A percentile compares a stretch with the other conserved stretches of the same genome.
Evolutionary conservation across 2,888 invertebrate genomes (phyloP).

Genomic region (Sinohyriopsis cumingii): DNA sequence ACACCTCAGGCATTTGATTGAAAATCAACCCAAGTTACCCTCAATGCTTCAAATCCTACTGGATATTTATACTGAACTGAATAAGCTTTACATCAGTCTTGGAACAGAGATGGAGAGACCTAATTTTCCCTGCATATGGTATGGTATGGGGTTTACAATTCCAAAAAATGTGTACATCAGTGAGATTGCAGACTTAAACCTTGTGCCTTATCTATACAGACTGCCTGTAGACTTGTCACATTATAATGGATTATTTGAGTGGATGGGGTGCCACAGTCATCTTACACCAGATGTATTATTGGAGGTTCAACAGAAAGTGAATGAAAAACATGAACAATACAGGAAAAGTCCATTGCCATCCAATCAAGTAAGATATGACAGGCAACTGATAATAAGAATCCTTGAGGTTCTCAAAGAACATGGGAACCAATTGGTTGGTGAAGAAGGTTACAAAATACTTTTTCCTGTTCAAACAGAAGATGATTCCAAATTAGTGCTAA

Average conservation of each 20-base stretch:
- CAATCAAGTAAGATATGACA: background rate
- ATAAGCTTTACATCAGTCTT: too few relatives aligned
- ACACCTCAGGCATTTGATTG: conserved; percentile 5
- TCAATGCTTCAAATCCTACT: conserved; percentile 7
- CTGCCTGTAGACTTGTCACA: conserved; percentile 14
- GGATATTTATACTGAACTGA: conserved; percentile 1
- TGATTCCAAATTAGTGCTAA: conserved; percentile 12
- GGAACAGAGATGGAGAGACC: too few relatives aligned
- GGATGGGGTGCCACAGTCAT: conserved; percentile 7
- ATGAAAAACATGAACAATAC: conserved; percentile 5
- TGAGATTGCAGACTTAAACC: conserved; percentile 8
- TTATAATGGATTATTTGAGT: conserved; percentile 9
- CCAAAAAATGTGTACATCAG: conserved; percentile 7
- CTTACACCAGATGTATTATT: conserved; percentile 4
- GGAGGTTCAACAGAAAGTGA: conserved; percentile 9
- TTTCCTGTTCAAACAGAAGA: conserved; percentile 16
- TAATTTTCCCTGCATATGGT: background rate
- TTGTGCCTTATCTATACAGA: conserved; percentile 18
- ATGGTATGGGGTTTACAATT: conserved; percentile 21
- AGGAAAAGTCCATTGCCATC: too few relatives aligned
- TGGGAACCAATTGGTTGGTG: conserved; percentile 6
- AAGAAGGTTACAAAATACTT: conserved; percentile 6
- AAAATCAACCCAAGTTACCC: background rate
- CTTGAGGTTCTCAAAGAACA: conserved; percentile 9
- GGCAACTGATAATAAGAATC: conserved; percentile 1